Evolutionary conservation across 1,140 invertebrate species (phyloP), one percentile per base, ranked within the genome.

Genomic region (Diplogasteroides magnus): DNA sequence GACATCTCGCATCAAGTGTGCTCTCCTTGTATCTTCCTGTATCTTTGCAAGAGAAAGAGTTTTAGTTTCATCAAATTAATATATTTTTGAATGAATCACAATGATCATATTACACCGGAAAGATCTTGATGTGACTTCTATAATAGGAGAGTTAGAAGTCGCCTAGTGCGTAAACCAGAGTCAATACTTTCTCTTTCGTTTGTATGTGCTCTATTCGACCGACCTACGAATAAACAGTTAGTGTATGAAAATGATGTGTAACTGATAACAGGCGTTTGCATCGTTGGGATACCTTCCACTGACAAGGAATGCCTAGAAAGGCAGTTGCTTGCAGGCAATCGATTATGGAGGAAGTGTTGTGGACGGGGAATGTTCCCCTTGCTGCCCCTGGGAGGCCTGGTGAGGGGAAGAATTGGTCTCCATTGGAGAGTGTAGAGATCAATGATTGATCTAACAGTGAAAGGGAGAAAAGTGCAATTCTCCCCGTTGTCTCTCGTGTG

Each of bases 331-430:
- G 19, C 37, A 48, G 6, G 37, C 37, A 48, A 19, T 48, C 6
- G 19, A 48, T 19, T 0, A 29, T 68, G 26, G 26, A 64, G 25
- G 56, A 63, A 31, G 57, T 68, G 15, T 14, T 68, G 25, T 56
- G 13, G 26, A 68, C 28, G 61, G 66, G 66, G 19, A 68, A 68
- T 37, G 58, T 68, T 29, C 66, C 66, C 13, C 59, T 68, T 6
- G 66, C 66, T 13, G 29, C 14, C 14, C 62, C 62, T 6, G 66
- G 66, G 23, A 68, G 26, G 27, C 61, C 23, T 64, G 66, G 66
- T 65, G 23, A 56, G n/a, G 25, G 2, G 14, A 15, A 57, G 15
- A 14, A 64, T 64, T 64, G 31, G 19, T 48, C 37, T 48, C 6
- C 37, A 19, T 48, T 48, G 37, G 19, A 48, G 6, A 11, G 6